Conservation (phyloP, 2,888 invertebrate species). For the Bombylius major region DNA sequence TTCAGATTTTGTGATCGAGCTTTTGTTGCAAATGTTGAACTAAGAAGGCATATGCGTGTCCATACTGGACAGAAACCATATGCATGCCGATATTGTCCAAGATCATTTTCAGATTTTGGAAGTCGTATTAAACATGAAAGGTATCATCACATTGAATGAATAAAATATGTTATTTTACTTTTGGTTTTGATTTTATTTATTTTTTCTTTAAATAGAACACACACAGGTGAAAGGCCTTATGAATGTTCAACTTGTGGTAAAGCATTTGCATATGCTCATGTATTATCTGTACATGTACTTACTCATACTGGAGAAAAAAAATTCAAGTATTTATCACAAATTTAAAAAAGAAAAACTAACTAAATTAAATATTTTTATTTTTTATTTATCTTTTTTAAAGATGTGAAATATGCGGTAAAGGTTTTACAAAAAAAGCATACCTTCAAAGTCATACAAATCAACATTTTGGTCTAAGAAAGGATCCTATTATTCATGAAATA, state of each 20-base stretch:
- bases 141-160: constrained; percentile 1
- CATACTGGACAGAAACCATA: constrained; percentile 37
- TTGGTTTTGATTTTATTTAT: neutral
- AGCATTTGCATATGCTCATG: constrained; percentile 33
- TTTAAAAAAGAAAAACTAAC: neutral
- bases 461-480: constrained; percentile 14
- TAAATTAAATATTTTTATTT: neutral
- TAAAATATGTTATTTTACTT: neutral
- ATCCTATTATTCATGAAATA: neutral
- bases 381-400: neutral
- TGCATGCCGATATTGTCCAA: constrained; percentile 30
- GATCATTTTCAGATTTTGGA: constrained; percentile 36
- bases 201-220: constrained; percentile 18
- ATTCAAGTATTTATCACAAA: constrained; percentile 18
- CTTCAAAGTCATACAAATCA: constrained; percentile 27
- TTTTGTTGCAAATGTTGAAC: constrained; percentile 34
- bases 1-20: constrained; percentile 34
- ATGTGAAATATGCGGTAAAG: constrained; percentile 29
- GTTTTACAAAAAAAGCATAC: constrained; percentile 34
- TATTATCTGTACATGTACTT: constrained; percentile 29
- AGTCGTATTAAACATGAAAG: constrained; percentile 36
- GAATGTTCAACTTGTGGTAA: constrained; percentile 29
- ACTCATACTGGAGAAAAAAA: constrained; percentile 35
- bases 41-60: constrained; percentile 35
- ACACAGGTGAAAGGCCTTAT: constrained; percentile 34